Evolutionary conservation across 1,140 invertebrate species (phyloP), one percentile per base, ranked within the genome.

Genomic region (Drosophila virilis): DNA sequence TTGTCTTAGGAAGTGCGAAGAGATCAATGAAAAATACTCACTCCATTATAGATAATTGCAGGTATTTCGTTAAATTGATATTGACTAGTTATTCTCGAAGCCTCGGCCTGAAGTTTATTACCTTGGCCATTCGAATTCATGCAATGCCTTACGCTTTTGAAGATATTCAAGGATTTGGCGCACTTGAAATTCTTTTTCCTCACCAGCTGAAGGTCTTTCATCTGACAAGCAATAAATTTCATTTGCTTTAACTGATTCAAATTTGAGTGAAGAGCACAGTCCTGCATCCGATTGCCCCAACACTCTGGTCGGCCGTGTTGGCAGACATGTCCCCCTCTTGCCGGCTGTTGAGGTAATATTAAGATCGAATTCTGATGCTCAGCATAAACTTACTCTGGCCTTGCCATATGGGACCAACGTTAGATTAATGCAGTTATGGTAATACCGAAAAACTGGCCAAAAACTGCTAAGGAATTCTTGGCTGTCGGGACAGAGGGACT

Each of bases 391-490:
- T 43, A 68, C 71, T 9, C 4, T 40, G 15, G 64, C 35, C 9
- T 74, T 74, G 28, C 71, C 71, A 17, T 48, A 54, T 1, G 71
- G 71, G 32, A 74, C 43, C 33, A 68, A 17, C 0, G 35, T 61
- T 10, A 74, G 33, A 12, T 68, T 42, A 5, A 74, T 68, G 58
- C 57, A 68, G 1, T 17, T 9, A 15, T 74, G 50, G 12, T 46
- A 74, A 12, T 74, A 12, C 33, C 12, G 15, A 10, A 38, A 68
- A 45, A 68, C 38, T 12, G 55, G 64, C 33, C 12, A 51, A 1
- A 69, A 57, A 0, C 12, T 32, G 15, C 8, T 17, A n/a, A 68
- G 2, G 13, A 50, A 69, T 17, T n/a, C 0, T 15, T 42, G 13
- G 9, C 57, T 69, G 5, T 54, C 48, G 15, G 6, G 1, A 17